These are phyloP conservation scores for Dryomyza anilis DNA, from an alignment of 2,888 invertebrate genomes.

Conservation along the genomic window DNA sequence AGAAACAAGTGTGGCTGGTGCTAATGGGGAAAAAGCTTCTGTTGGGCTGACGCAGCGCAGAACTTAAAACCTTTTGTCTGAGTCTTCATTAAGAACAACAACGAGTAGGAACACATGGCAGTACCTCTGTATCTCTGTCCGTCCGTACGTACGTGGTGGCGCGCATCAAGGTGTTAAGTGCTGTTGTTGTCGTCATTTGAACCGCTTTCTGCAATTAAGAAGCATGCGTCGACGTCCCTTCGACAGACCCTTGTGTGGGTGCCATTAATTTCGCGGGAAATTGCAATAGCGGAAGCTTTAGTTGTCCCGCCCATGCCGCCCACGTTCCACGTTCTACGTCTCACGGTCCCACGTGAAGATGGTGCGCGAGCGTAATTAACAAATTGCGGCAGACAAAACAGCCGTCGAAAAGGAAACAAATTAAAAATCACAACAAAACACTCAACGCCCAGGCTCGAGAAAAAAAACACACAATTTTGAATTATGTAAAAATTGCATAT, in stretches of 20 bases:
- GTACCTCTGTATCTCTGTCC: background rate
- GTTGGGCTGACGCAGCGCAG: background rate
- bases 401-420: slow-evolving; percentile 33
- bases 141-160: background rate
- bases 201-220: slow-evolving; percentile 34
- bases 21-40: background rate
- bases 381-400: slow-evolving; percentile 43
- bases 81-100: slow-evolving; percentile 11
- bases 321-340: no score
- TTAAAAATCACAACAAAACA: slow-evolving; percentile 7
- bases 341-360: background rate
- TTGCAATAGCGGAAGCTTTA: slow-evolving; percentile 38
- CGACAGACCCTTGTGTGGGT: slow-evolving; percentile 21
- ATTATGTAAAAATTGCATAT: background rate
- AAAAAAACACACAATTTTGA: background rate
- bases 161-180: slow-evolving; percentile 23
- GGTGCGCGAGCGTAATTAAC: slow-evolving; percentile 36
- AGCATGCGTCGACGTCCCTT: slow-evolving; percentile 29
- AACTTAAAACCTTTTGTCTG: slow-evolving; percentile 18
- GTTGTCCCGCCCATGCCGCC: slow-evolving; percentile 19
- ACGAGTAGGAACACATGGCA: slow-evolving; percentile 10
- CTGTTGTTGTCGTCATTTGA: slow-evolving; percentile 1
- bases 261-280: slow-evolving; percentile 40
- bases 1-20: background rate
- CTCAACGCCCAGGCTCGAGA: slow-evolving; percentile 3